Base-by-base conservation (phyloP, 2,113 vertebrate species). In the Nannospalax galili region DNA sequence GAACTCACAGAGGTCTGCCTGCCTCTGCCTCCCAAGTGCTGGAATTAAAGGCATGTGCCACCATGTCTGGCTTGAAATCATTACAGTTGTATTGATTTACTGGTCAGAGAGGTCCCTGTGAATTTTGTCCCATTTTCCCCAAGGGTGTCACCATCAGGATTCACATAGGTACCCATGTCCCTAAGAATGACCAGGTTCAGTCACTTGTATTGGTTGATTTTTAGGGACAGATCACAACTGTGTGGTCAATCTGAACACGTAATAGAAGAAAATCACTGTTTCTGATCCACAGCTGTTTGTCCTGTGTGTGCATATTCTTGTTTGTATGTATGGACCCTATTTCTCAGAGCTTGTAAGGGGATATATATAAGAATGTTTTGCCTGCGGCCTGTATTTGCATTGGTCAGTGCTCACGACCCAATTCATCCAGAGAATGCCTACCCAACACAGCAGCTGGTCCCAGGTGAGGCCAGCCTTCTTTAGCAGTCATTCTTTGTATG, bases 341-440 rank as follows among this genome's bases (percentile, higher is more conserved):
- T n/a, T 67, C 62, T 4, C 1, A 19, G n/a, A 72, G 4, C 70
- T 48, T 1, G 24, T 17, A n/a, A 60, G 72, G 35, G 37, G 20
- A 60, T 42, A 0, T 48, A 17, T 20, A 24, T 14, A 22, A 1
- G 11, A 30, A 4, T 4, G 8, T 20, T n/a, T 40, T 35, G 20
- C 42, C 19, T 32, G 32, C 32, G 45, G 7, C 81, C 45, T 52
- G 28, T 30, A 26, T 64, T 56, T 24, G 26, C 37, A 30, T 16
- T 6, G 42, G 65, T 65, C 45, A 56, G 22, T 14, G 22, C 24
- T 72, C 48, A 19, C 3, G 26, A 30, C 62, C 26, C 45, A 22
- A 2, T 32, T 42, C 3, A 22, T n/a, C n/a, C 22, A 1, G n/a
- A 65, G 8, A n/a, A n/a, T 40, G 35, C n/a, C 17, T 0, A 3